Base-by-base conservation (phyloP, 2,888 invertebrate species). In the Agriotes lineatus region DNA sequence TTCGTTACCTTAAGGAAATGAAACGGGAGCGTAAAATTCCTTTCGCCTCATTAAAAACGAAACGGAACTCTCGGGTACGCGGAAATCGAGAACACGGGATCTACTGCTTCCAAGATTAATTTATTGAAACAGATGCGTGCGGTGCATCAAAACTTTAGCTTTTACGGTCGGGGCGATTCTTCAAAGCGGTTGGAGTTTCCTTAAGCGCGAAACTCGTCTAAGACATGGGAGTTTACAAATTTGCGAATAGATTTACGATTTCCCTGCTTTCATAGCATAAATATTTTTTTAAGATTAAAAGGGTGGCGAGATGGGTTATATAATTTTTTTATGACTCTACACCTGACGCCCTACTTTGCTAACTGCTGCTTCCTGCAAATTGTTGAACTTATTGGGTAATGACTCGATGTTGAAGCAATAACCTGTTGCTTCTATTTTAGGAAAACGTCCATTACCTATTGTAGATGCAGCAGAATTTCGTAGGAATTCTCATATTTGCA, bases 1-100 rank as follows among this genome's bases (percentile, higher is more conserved):
- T 33, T 18, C 16, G 54, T 54, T 54, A 54, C 54, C 54, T 35
- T 10, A 18, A 54, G 54, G 54, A 54, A 54, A 54, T 54, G 33
- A 54, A 54, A 54, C 9, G 6, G 33, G 16, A 54, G 33, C 35
- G 10, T 19, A 19, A 54, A 35, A 54, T 33, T 52, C 22, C 25
- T 33, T 12, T 7, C 14, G 25, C 30, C 9, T 52, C 52, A 25
- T 33, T 14, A 54, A 54, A 54, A 54, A 54, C 9, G 7, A 14
- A 16, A 14, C 33, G 33, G 18, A 54, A 54, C 10, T 54, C 30
- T 16, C 9, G 7, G 18, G n/a, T 52, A 54, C 33, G 7, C 16
- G 54, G 54, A 54, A 54, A 54, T 33, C 33, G n/a, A 33, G 33
- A 18, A 33, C 1, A 12, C 18, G 19, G 25, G 10, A 18, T 35